phyloP scores from a whole-genome alignment of 2,888 invertebrate species.

The Euzetes globulus region DNA sequence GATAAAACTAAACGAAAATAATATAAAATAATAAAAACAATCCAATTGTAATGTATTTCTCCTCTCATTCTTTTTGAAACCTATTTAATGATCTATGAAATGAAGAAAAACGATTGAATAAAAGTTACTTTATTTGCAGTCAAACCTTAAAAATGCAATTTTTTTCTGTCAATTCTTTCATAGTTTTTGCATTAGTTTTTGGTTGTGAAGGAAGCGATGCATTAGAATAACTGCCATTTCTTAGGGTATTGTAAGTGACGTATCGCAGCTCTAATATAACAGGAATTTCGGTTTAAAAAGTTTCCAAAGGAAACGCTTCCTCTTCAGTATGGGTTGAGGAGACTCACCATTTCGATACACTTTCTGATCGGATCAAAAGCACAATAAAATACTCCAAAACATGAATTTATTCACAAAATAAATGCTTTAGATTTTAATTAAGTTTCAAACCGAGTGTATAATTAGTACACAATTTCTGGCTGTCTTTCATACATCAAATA shows the following conservation, averaged over 20 bases:
- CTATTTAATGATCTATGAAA: background rate
- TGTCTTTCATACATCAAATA: background rate
- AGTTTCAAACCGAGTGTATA: background rate
- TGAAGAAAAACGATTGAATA: background rate
- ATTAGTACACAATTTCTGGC: background rate
- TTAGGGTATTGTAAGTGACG: background rate
- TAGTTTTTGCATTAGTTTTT: background rate
- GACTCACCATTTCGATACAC: background rate
- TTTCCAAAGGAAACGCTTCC: background rate
- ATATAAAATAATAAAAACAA: background rate
- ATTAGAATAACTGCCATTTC: background rate
- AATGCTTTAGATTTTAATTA: background rate
- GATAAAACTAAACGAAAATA: background rate
- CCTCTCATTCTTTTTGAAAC: background rate
- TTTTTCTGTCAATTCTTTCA: background rate
- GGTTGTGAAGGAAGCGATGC: background rate
- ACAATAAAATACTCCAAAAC: background rate
- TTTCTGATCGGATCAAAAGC: background rate
- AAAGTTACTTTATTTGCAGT: constrained; percentile 9
- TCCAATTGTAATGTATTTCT: background rate
- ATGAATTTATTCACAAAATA: background rate
- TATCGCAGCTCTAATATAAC: background rate
- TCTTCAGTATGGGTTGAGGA: background rate
- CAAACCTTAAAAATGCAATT: background rate
- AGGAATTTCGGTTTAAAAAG: constrained; percentile 12